A percentile compares a stretch with the other conserved stretches of the same genome.
Conservation (phyloP, 1,140 invertebrate genomes). For the Sweltsa coloradensis region DNA sequence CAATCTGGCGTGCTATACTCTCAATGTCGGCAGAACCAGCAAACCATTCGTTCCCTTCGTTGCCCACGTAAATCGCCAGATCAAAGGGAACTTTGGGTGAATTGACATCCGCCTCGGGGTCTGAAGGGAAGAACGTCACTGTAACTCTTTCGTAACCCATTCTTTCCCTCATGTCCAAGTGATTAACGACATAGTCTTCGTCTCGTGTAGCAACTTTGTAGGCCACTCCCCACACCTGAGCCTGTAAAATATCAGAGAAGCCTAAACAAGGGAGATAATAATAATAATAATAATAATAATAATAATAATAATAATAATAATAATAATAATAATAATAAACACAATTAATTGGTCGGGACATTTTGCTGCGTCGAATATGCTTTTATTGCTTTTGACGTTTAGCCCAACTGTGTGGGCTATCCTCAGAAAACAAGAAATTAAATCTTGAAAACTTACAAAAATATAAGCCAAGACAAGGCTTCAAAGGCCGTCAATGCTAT, state of each 20-base stretch:
- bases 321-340: no score
- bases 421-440: no score
- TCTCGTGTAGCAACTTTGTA: slow-evolving; percentile 68
- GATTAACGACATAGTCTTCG: slow-evolving; percentile 53
- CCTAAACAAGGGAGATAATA: no score
- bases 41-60: slow-evolving; percentile 59
- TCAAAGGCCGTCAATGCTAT: no score
- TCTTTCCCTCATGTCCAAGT: slow-evolving; percentile 83
- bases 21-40: slow-evolving; percentile 58
- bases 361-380: no score
- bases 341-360: no score
- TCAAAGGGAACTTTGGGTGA: slow-evolving; percentile 39
- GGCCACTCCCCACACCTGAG: slow-evolving; percentile 77
- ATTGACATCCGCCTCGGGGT: slow-evolving; percentile 18
- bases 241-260: slow-evolving; percentile 30
- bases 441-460: no score
- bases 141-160: slow-evolving; percentile 65
- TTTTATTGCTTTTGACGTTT: no score
- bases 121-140: slow-evolving; percentile 55
- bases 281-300: no score
- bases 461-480: no score
- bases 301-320: no score
- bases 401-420: no score
- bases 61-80: slow-evolving; percentile 74
- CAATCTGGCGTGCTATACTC: slow-evolving; percentile 67